Evolutionary conservation across 2,888 invertebrate genomes (phyloP), one percentile per base, ranked within the genome.

Genomic region (Macrophya alboannulata): DNA sequence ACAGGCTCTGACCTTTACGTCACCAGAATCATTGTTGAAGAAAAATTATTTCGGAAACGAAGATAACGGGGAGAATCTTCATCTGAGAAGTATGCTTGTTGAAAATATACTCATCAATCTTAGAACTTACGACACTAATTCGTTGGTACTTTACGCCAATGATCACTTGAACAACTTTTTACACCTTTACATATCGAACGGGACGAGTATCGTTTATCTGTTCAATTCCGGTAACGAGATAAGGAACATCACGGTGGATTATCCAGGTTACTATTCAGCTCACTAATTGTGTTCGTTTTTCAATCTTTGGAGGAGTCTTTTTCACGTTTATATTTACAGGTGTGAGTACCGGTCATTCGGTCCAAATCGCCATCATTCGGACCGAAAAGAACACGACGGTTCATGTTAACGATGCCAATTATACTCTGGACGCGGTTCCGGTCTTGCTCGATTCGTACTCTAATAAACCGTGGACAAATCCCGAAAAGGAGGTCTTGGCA

Each of bases 91-190:
- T 89, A 97, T 98, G 93, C 96, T 98, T 90, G 95, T 95, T 15
- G 96, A 97, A 92, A 96, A 97, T 90, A 96, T 99, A 85, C 95
- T 98, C n/a, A 96, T 99, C 92, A 99, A 98, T 94, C 94, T 99
- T 86, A 95, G 99, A 89, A 99, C 99, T 0, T 98, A 98, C 92
- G 97, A 97, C 90, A 95, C 95, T 62, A 96, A 97, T 88, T 96
- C 98, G 0, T 94, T 99, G 89, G 96, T 99, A 25, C 94, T 99
- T 9, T 99, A 99, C 91, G 98, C 98, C 51, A 98, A 98, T 92
- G 99, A 99, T 93, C 97, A 98, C 93, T 94, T 98, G 86, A 98
- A 98, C 92, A 99, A 99, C 93, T 99, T 99, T 93, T 96, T 98
- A 82, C 98, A 98, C 93, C 94, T 98, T 45, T 98, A 97, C 93